Base-by-base conservation (phyloP, 2,797 vertebrate species). In the Rousettus madagascariensis region DNA sequence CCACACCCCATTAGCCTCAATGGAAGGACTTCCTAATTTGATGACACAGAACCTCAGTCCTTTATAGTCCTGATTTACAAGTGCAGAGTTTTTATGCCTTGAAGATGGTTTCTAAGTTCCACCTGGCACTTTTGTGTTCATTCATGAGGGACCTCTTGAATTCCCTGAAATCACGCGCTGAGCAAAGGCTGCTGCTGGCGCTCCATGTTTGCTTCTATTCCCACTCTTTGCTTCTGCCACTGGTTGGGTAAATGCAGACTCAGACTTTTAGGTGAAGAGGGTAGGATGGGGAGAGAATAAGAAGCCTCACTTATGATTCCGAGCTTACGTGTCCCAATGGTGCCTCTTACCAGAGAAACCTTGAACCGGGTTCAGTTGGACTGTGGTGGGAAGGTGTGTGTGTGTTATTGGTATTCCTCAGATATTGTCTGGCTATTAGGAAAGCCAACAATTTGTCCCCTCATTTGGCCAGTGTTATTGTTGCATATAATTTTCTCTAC, bases 401-500 rank as follows among this genome's bases (percentile, higher is more conserved):
- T 26, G 22, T 26, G 51, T 85, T 26, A 49, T 49, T 24, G 12
- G 22, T 77, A 22, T 41, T 78, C 10, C 6, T 86, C 9, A 79
- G 38, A 59, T 84, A 68, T 85, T 55, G 30, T 41, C 43, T 24
- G 63, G 51, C 8, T 78, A 13, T 75, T 55, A 71, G 75, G 51
- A 85, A 75, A 77, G 19, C 8, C 49, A 94, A 51, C 38, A n/a
- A 46, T 74, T 43, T 90, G 33, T 43, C n/a, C 26, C 17, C 41
- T 87, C 16, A 77, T 78, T 91, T 94, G 72, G 30, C 24, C 24
- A 65, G 43, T 51, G 9, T 55, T 26, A 59, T 65, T n/a, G 43
- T 55, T 78, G 68, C 46, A 43, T 66, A 61, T 75, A 75, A 88
- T 66, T 95, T 97, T 95, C 57, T 92, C 74, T 46, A 59, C 0